phyloP scores from a whole-genome alignment of 2,797 vertebrate species.

The Erethizon dorsatum region DNA sequence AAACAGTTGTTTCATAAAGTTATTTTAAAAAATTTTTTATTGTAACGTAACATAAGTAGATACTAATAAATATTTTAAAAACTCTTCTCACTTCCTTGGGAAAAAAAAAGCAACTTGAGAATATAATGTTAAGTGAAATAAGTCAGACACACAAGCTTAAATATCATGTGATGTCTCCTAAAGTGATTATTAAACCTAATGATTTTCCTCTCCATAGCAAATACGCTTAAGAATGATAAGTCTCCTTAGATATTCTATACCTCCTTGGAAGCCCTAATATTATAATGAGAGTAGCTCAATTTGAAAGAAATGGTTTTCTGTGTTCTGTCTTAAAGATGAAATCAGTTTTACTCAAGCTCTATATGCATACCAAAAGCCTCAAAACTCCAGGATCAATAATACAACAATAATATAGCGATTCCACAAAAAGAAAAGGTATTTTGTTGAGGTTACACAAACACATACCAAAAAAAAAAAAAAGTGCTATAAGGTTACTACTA shows the following conservation, averaged over 20 bases:
- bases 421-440: not conserved
- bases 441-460: not conserved
- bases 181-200: not conserved
- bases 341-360: not conserved
- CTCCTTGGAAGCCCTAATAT: not conserved
- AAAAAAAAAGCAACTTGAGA: not conserved
- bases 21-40: not conserved
- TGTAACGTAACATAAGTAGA: not conserved
- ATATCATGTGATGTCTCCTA: not conserved
- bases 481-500: not conserved
- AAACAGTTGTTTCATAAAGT: not conserved
- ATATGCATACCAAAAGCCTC: not conserved
- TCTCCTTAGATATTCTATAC: not conserved
- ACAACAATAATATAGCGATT: not conserved
- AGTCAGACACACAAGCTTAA: not conserved
- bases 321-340: constrained; percentile 14
- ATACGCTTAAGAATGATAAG: not conserved
- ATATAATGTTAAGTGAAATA: not conserved
- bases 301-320: constrained; percentile 1
- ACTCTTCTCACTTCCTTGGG: not conserved
- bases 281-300: not conserved
- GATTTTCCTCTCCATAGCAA: not conserved
- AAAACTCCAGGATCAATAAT: not conserved
- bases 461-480: not conserved
- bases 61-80: not conserved